Base-by-base conservation (phyloP, 2,888 invertebrate species). In the Trichopria drosophilae region DNA sequence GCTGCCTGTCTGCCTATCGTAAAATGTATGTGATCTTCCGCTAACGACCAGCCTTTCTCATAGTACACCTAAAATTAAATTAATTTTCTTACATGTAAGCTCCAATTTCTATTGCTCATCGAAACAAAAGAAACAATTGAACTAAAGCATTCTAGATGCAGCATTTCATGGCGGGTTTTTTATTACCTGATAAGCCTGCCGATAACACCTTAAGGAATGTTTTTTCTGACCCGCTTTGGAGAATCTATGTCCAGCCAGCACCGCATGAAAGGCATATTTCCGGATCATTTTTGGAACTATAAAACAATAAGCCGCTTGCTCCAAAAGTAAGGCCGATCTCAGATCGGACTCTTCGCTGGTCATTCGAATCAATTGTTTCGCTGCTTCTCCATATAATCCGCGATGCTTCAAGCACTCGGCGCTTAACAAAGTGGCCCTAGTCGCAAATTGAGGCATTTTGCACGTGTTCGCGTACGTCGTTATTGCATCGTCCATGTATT, bases 301-400 rank as follows among this genome's bases (percentile, higher is more conserved):
- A 72, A 93, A 98, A 72, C 94, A 93, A 68, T 94, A 88, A 0
- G 97, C 88, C 0, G 97, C 96, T 75, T 97, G 96, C 75, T 99
- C 98, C 39, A 98, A 79, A 45, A 98, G 78, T 68, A 99, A 79
- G 6, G 96, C 98, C 60, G 94, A 94, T 47, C 94, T 83, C 46
- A 99, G 79, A 77, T 98, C 97, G n/a, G 94, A 93, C 73, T 98
- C 97, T 78, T 97, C 96, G 62, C 92, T 91, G 7, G 95, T 95
- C 90, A 97, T 92, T 53, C 94, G 85, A 63, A 96, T 93, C 40
- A 94, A 82, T 73, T 94, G 93, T 69, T 89, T 89, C 0, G 97
- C 96, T n/a, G 97, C 95, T 73, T 98, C 97, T 9, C 88, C 87
- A 68, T 86, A 90, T 63, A 88, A 79, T 24, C 85, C 85, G 28